These are phyloP conservation scores for Spilosoma lubricipeda DNA, from an alignment of 2,888 invertebrate species.

Conservation along the genomic window DNA sequence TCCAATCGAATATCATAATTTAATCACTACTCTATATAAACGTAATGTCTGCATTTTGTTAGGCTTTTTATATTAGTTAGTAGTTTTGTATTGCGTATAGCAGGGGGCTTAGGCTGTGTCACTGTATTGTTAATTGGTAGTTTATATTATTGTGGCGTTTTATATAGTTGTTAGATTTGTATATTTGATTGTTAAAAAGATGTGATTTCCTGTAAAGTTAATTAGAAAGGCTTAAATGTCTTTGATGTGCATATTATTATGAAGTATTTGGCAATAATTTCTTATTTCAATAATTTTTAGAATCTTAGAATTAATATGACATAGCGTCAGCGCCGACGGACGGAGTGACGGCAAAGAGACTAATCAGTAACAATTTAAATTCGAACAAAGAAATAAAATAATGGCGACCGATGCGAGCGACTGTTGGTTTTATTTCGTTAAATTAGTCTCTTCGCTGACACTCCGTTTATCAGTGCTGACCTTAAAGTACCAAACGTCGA, in stretches of 20 bases:
- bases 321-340: too few species aligned
- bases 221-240: background rate
- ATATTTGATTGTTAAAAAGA: slow-evolving; percentile 35
- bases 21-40: background rate
- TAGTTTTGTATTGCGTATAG: slow-evolving; percentile 39
- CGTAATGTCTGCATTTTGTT: slow-evolving; percentile 44
- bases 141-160: slow-evolving; percentile 21
- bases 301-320: background rate
- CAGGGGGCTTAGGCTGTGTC: slow-evolving; percentile 53
- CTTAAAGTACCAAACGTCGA: background rate
- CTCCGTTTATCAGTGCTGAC: too few species aligned
- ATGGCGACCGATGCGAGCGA: too few species aligned
- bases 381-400: too few species aligned
- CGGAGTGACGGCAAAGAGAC: too few species aligned
- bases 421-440: too few species aligned
- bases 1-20: slow-evolving; percentile 11
- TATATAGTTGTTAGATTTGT: slow-evolving; percentile 30
- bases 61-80: slow-evolving; percentile 41
- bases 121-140: slow-evolving; percentile 49
- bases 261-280: background rate
- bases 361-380: too few species aligned
- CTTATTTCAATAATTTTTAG: too few species aligned
- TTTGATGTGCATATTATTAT: background rate
- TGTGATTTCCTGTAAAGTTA: slow-evolving; percentile 23
- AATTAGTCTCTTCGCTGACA: too few species aligned